phyloP scores from a whole-genome alignment of 1,140 invertebrate genomes.

The Spodoptera litura region DNA sequence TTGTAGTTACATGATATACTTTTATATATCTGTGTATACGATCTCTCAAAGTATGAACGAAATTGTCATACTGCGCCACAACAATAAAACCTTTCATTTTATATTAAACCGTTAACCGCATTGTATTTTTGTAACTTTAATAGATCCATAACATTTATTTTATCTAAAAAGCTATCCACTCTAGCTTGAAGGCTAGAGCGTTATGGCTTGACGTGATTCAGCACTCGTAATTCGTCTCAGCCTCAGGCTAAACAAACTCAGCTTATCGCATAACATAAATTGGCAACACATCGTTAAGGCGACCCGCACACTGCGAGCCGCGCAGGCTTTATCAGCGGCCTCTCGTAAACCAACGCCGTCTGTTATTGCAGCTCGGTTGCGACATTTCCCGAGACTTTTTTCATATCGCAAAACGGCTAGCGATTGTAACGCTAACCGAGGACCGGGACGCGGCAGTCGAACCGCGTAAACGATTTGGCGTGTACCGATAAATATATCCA shows the following conservation, averaged over 20 bases:
- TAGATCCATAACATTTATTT: conserved; percentile 33
- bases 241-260: conserved; percentile 81
- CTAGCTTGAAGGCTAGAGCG: conserved; percentile 34
- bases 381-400: conserved; percentile 78
- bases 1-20: too few relatives aligned
- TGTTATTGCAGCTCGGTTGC: conserved; percentile 75
- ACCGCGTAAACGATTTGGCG: conserved; percentile 74
- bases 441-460: conserved; percentile 59
- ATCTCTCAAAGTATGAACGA: too few relatives aligned
- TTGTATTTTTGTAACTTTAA: conserved; percentile 34
- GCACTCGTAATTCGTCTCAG: conserved; percentile 65
- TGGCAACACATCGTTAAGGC: conserved; percentile 85
- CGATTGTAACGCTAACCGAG: conserved; percentile 57
- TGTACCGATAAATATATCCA: conserved; percentile 75
- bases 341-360: conserved; percentile 80
- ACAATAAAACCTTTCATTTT: not conserved
- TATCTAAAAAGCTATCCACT: conserved; percentile 25
- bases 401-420: conserved; percentile 71
- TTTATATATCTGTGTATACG: too few relatives aligned
- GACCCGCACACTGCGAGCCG: conserved; percentile 71
- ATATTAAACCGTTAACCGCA: not conserved
- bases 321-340: conserved; percentile 76
- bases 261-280: conserved; percentile 84
- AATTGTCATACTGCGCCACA: too few relatives aligned
- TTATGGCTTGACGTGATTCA: conserved; percentile 46